Evolutionary conservation across 2,888 invertebrate species (phyloP), one percentile per base, ranked within the genome.

Genomic region (Nipponacmea schrenckii): DNA sequence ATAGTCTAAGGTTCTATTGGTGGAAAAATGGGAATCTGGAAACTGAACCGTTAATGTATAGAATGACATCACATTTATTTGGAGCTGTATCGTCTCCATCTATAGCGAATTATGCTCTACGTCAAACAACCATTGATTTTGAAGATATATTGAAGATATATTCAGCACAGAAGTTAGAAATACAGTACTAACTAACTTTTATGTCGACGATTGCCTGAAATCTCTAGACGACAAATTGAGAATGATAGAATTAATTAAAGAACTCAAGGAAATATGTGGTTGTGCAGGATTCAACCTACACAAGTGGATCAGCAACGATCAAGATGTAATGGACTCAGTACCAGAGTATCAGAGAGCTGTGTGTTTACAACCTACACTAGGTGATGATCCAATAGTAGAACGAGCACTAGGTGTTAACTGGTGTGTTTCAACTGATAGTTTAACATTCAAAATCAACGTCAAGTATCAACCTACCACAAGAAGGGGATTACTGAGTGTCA

Each of bases 241-340:
- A 62, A 48, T 50, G 15, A 68, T 50, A 20, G 48, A 64, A 12
- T 15, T 66, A 2, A n/a, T 64, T 2, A 15, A 62, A 20, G 27
- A 64, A 8, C 46, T 70, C 20, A 46, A 24, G 2, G 24, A 17
- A 2, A 12, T 73, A 1, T 24, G 46, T 2, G 2, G 27, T 17
- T n/a, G 56, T 50, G 79, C 74, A 14, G 74, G 74, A 12, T 79
- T 72, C 44, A 46, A 70, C 7, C 56, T 81, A 1, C 67, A 73
- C 45, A 78, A 80, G 62, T 80, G 77, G 71, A 15, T 80, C 12
- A 70, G 69, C 12, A 75, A 75, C 39, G 64, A 65, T 27, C 64
- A 63, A 26, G 67, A 75, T 27, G 77, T 80, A 0, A 70, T 81
- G 67, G 26, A 67, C 12, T 50, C 72, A 2, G 72, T 80, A 45